Base-by-base conservation (phyloP, 2,888 invertebrate species). In the Chromoteleia sp. region DNA sequence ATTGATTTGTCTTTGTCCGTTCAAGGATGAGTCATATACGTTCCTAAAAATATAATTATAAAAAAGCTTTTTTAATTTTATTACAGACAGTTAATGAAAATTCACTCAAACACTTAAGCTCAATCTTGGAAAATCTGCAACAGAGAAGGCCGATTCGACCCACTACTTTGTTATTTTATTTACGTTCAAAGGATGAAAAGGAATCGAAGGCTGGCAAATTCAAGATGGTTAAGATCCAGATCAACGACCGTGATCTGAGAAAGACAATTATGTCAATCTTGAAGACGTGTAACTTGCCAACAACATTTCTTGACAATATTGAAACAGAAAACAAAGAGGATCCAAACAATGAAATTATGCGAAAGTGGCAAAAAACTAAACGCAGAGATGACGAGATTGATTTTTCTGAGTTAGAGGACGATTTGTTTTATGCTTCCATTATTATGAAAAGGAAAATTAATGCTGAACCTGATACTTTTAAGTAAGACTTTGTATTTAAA, bases 261-360 rank as follows among this genome's bases (percentile, higher is more conserved):
- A 95, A 95, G 86, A 94, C 95, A 5, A 95, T 98, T 39, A 93
- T 95, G 6, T 95, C 94, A 43, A 94, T 98, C 83, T 92, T 98
- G 78, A 94, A 95, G 89, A 94, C 96, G 29, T 98, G 97, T 92
- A 94, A 96, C 89, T 93, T 98, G 81, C 94, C 98, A 3, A 97
- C 98, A n/a, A 95, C 96, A 45, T 97, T 97, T 92, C 93, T 98
- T 4, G 97, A 97, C 89, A 95, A 94, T 91, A 94, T 96, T 91
- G 96, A 97, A 17, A 39, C 12, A 1, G 52, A 80, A 89, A 95
- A 94, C 89, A 94, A 96, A 87, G 41, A 81, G 8, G 81, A 85
- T 12, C 45, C 78, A 7, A 86, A 85, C 84, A 78, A 89, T 81
- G 83, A 84, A 2, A 73, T 78, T 17, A 86, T 87, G 14, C 85